A percentile compares a stretch with the other conserved stretches of the same genome.
Evolutionary conservation across 2,113 vertebrate species (phyloP).

Genomic region (Harpagus bidentatus): DNA sequence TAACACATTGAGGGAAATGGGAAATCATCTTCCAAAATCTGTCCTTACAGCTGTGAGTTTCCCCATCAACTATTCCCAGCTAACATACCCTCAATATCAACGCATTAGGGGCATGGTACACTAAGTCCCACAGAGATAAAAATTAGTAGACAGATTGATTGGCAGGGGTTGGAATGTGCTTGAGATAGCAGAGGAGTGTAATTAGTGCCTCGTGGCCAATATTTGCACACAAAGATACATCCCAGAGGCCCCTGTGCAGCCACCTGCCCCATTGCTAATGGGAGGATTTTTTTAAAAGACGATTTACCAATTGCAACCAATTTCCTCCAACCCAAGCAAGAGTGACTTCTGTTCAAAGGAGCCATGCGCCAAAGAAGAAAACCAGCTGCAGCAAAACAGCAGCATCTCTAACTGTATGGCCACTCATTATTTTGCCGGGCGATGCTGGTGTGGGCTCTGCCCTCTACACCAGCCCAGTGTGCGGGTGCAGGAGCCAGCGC

Average conservation of each 20-base stretch:
- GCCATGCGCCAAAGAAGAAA: not conserved
- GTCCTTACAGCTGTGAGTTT: not conserved
- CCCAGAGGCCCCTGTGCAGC: not conserved
- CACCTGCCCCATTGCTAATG: not conserved
- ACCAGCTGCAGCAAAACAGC: not conserved
- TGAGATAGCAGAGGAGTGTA: not conserved
- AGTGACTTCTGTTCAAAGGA: not conserved
- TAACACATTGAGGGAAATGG: not conserved
- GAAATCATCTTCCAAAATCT: not conserved
- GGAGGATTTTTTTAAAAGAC: not conserved
- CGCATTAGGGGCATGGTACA: rapidly evolving
- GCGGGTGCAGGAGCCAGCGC: not conserved
- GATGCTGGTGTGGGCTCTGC: not conserved
- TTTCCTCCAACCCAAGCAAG: not conserved
- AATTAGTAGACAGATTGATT: not conserved
- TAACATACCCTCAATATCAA: not conserved
- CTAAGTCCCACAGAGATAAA: not conserved
- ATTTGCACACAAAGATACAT: not conserved
- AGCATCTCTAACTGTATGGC: not conserved
- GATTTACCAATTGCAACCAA: not conserved
- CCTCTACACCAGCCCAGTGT: rapidly evolving
- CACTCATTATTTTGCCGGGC: rapidly evolving
- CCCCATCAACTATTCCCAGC: not conserved
- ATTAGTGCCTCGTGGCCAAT: rapidly evolving
- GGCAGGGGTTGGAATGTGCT: not conserved